Percentiles rank a stretch among this genome's conserved stretches.
Evolutionary conservation across 2,888 invertebrate genomes (phyloP).

Genomic region (Onchidella celtica): DNA sequence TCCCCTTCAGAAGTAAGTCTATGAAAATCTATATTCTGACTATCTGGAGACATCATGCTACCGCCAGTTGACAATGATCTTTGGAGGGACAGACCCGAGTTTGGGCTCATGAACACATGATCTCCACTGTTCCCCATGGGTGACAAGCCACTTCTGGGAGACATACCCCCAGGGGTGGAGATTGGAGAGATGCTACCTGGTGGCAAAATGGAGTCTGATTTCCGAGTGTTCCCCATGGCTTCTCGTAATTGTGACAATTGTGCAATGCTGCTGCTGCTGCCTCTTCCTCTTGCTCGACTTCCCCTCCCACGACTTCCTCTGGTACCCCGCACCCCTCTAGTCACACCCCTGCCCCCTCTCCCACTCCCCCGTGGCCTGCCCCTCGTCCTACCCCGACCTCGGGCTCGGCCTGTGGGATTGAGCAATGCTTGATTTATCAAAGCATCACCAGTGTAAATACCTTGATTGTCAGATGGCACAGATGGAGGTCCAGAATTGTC

Average conservation of each 20-base stretch:
- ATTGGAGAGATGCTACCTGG: constrained; percentile 26
- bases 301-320: constrained; percentile 31
- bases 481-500: constrained; percentile 39
- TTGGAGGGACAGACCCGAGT: constrained; percentile 32
- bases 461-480: constrained; percentile 18
- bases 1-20: background rate
- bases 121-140: constrained; percentile 28
- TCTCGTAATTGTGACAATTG: constrained; percentile 34
- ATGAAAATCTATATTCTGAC: constrained; percentile 6
- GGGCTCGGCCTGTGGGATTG: constrained; percentile 27
- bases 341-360: constrained; percentile 35
- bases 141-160: constrained; percentile 26
- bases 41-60: background rate
- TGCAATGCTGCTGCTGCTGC: background rate
- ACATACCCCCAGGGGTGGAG: constrained; percentile 27
- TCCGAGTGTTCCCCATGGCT: background rate
- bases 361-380: constrained; percentile 50
- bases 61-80: constrained; percentile 25
- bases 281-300: constrained; percentile 41
- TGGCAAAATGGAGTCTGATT: constrained; percentile 21
- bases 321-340: constrained; percentile 33
- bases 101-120: constrained; percentile 26
- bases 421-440: background rate
- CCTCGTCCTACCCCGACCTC: constrained; percentile 40
- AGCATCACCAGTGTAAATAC: constrained; percentile 8